Percentiles rank a stretch among this genome's conserved stretches.
phyloP scores from a whole-genome alignment of 2,888 invertebrate species.

The Trileptium ribeirensis region DNA sequence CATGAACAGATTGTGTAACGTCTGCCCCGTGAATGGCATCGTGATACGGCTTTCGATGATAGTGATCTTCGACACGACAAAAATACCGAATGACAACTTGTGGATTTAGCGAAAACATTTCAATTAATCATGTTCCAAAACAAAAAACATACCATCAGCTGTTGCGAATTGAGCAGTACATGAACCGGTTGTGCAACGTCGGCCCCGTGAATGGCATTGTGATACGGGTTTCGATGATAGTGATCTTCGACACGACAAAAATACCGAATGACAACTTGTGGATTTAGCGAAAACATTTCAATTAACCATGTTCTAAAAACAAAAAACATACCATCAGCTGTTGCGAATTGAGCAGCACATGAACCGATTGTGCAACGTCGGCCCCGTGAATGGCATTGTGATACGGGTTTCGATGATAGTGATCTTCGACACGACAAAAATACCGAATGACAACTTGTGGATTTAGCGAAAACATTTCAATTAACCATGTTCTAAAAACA shows the following conservation, averaged over 20 bases:
- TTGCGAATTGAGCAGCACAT: neutral
- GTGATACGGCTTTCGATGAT: slow-evolving; percentile 97
- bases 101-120: slow-evolving; percentile 75
- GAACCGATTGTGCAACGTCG: slow-evolving; percentile 63
- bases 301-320: slow-evolving; percentile 68
- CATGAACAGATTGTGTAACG: slow-evolving; percentile 58
- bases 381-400: slow-evolving; percentile 98
- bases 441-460: slow-evolving; percentile 89
- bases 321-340: neutral
- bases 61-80: slow-evolving; percentile 95
- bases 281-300: slow-evolving; percentile 83
- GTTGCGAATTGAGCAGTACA: slow-evolving; percentile 65
- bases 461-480: slow-evolving; percentile 70
- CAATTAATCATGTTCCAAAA: neutral
- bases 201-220: slow-evolving; percentile 95
- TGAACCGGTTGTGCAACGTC: slow-evolving; percentile 96
- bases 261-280: slow-evolving; percentile 87
- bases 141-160: slow-evolving; percentile 60
- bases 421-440: slow-evolving; percentile 93
- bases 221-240: slow-evolving; percentile 97
- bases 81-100: slow-evolving; percentile 90
- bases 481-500: slow-evolving; percentile 55
- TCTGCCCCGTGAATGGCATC: slow-evolving; percentile 97
- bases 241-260: slow-evolving; percentile 96
- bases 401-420: slow-evolving; percentile 97